Base-by-base conservation (phyloP, 2,113 vertebrate genomes). In the Bufo bufo region DNA sequence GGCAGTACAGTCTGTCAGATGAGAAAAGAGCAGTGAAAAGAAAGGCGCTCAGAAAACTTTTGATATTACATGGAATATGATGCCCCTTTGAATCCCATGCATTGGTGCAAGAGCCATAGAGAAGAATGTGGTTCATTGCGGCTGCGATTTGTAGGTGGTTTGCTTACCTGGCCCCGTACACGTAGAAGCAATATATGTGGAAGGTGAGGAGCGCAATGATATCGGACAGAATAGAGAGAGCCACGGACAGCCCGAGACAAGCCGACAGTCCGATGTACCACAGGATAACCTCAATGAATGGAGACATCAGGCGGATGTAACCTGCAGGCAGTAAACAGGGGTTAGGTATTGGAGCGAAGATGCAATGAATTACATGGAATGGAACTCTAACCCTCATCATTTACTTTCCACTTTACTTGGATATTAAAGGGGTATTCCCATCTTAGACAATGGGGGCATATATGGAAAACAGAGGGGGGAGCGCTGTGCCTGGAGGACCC, bases 121-220 rank as follows among this genome's bases (percentile, higher is more conserved):
- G 8, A 71, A 33, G 23, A 33, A 49, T 17, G 49, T 47, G 43
- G 9, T 7, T 49, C 12, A 49, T 4, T 17, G 17, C 6, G 69
- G 69, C 13, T 47, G 69, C 63, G n/a, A 66, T 69, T 20, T 8
- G 72, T 75, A 17, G 14, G 45, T 20, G 72, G 16, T 50, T 75
- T 43, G 85, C 94, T 87, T 90, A 99, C 98, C 98, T 96, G 93
- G 98, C 98, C n/a, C 98, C 98, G 0, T 99, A 99, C 87, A 99
- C 98, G 0, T 99, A 99, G 94, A 99, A 99, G 93, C 98, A 99
- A 94, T 99, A 99, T 93, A 99, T 99, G 91, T 99, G 98, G 93
- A 99, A 99, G 85, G 98, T 99, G 90, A 99, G 95, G 61, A 99
- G 96, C 0, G 97, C 96, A 6, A 98, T 91, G 92, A 98, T 97